Evolutionary conservation across 2,797 vertebrate species (phyloP).

Genomic region (Taenioides sp.): DNA sequence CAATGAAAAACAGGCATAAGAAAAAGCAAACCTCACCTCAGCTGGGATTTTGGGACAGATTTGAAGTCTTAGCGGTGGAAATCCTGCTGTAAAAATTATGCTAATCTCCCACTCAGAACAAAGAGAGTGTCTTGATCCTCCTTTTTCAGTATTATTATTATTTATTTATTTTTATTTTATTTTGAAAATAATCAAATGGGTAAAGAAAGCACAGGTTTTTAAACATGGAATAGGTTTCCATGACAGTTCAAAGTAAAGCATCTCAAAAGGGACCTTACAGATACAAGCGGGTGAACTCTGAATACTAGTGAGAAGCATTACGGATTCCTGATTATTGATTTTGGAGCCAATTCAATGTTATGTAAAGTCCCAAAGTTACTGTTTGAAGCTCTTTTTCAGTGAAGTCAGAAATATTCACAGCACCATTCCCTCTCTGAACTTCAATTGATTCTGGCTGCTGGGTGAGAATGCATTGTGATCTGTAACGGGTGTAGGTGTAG

Average conservation of each 20-base stretch:
- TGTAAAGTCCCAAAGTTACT: conserved; percentile 49
- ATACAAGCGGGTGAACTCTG: conserved; percentile 19
- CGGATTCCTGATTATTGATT: conserved; percentile 52
- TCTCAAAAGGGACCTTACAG: conserved; percentile 28
- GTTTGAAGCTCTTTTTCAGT: conserved; percentile 51
- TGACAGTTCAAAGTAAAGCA: conserved; percentile 43
- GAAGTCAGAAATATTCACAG: conserved; percentile 51
- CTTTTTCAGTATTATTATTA: conserved; percentile 21
- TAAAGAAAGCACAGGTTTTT: conserved; percentile 14
- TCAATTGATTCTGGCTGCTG: conserved; percentile 50
- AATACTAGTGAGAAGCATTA: conserved; percentile 33
- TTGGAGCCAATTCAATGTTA: conserved; percentile 43
- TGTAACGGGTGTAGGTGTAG: conserved; percentile 53
- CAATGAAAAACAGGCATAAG: conserved; percentile 27
- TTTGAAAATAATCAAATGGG: conserved; percentile 30
- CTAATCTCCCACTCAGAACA: conserved; percentile 67
- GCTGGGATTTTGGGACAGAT: conserved; percentile 63
- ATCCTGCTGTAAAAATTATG: conserved; percentile 73
- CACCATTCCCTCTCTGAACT: conserved; percentile 40
- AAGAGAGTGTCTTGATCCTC: conserved; percentile 49
- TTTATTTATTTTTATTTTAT: conserved; percentile 27
- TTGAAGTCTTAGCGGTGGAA: conserved; percentile 67
- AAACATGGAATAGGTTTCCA: conserved; percentile 26
- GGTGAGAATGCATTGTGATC: conserved; percentile 54
- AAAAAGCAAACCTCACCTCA: conserved; percentile 42